A percentile compares a stretch with the other conserved stretches of the same genome.
Evolutionary conservation across 2,797 vertebrate species (phyloP).

Genomic region (Fringilla coelebs): DNA sequence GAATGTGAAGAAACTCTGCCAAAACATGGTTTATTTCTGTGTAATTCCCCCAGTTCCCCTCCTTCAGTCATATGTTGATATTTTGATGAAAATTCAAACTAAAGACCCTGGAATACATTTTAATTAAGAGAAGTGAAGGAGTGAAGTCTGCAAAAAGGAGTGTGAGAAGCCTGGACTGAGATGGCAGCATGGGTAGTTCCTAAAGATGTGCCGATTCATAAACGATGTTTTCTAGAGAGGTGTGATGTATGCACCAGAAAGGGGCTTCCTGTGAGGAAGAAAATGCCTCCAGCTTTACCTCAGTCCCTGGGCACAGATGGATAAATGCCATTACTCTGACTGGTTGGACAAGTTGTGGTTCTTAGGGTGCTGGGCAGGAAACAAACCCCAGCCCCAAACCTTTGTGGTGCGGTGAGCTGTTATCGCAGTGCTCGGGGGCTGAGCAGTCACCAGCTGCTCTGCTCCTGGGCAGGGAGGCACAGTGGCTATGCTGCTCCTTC

Average conservation of each 20-base stretch:
- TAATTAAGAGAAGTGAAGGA: neutral
- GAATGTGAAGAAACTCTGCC: neutral
- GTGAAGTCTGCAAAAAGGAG: neutral
- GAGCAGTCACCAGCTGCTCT: neutral
- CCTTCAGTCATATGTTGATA: neutral
- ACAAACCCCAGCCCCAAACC: neutral
- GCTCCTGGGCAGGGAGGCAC: neutral
- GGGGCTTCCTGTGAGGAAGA: neutral
- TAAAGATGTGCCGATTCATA: neutral
- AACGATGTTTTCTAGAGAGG: neutral
- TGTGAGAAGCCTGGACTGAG: neutral
- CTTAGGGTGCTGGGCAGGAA: neutral
- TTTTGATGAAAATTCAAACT: neutral
- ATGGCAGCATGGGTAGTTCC: neutral
- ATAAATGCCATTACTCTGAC: neutral
- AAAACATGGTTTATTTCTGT: neutral
- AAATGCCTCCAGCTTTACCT: neutral
- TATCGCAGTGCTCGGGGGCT: accelerated
- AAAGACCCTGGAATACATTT: neutral
- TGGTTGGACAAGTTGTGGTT: too few relatives aligned
- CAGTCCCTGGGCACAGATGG: neutral
- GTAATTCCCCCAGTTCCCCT: neutral
- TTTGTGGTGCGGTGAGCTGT: neutral
- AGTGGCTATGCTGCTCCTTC: neutral
- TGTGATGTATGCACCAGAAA: neutral